Evolutionary conservation across 1,140 invertebrate genomes (phyloP).

Genomic region (Aradophagus sp.): DNA sequence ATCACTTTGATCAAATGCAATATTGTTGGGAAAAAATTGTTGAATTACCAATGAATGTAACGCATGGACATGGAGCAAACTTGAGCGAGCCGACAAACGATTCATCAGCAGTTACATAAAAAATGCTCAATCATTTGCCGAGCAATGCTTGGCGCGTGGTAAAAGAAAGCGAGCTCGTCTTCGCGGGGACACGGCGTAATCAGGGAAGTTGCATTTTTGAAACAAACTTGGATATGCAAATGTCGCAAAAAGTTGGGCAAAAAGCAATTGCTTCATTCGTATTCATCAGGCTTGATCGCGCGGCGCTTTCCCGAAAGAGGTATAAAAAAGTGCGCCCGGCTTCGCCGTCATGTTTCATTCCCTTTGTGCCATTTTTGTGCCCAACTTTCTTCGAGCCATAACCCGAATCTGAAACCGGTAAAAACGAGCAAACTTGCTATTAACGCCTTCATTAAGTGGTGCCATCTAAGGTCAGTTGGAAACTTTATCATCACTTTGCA

Average conservation of each 20-base stretch:
- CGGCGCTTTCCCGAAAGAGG: constrained; percentile 43
- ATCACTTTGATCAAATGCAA: background rate
- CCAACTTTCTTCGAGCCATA: constrained; percentile 37
- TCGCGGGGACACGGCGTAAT: constrained; percentile 50
- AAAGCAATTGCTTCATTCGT: constrained; percentile 59
- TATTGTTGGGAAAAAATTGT: constrained; percentile 25
- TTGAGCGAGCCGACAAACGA: constrained; percentile 41
- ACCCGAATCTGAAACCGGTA: constrained; percentile 30
- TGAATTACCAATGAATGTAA: constrained; percentile 26
- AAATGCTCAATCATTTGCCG: constrained; percentile 51
- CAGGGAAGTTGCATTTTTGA: constrained; percentile 54
- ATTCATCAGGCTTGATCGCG: constrained; percentile 54
- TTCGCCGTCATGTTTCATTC: constrained; percentile 51
- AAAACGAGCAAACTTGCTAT: constrained; percentile 26
- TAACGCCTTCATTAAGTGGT: constrained; percentile 38
- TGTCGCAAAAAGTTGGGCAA: constrained; percentile 49
- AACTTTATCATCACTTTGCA: constrained; percentile 41
- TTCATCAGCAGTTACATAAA: constrained; percentile 46
- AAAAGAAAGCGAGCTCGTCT: constrained; percentile 50
- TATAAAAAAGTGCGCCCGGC: constrained; percentile 53
- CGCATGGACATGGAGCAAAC: constrained; percentile 7
- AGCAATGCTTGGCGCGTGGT: constrained; percentile 30
- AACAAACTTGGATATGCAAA: constrained; percentile 56
- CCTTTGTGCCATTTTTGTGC: constrained; percentile 32
- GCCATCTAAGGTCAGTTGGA: constrained; percentile 34